These are phyloP conservation scores for Struthidea cinerea DNA, from an alignment of 2,113 vertebrate genomes.

Conservation along the genomic window DNA sequence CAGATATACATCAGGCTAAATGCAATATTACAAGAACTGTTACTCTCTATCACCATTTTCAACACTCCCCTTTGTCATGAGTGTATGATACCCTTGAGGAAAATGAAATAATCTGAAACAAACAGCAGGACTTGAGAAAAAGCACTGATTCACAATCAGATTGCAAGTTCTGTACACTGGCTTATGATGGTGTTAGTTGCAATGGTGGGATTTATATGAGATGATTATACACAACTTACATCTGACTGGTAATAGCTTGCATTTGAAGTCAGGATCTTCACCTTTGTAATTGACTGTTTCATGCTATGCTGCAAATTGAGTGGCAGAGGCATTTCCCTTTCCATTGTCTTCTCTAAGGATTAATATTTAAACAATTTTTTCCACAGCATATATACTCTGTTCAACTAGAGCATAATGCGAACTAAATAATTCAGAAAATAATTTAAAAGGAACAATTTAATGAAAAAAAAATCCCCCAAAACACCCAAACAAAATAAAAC, in stretches of 20 bases:
- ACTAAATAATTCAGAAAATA: not conserved
- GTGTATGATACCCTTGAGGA: not conserved
- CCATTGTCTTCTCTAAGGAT: not conserved
- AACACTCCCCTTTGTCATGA: not conserved
- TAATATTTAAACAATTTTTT: not conserved
- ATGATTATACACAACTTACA: not conserved
- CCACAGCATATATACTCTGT: not conserved
- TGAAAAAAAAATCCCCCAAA: not conserved
- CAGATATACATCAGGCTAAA: not conserved
- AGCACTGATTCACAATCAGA: not conserved
- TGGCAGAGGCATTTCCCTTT: not conserved
- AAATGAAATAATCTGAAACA: not conserved
- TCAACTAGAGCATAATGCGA: not conserved
- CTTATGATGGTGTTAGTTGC: not conserved
- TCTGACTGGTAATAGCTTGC: not conserved
- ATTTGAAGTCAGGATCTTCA: not conserved
- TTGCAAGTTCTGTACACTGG: not conserved
- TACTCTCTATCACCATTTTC: not conserved
- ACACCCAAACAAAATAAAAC: not conserved
- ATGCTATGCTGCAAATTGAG: not conserved
- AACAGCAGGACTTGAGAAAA: not conserved
- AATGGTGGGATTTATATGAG: not conserved
- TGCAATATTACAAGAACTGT: not conserved
- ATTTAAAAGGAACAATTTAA: not conserved
- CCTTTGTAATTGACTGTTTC: not conserved